Evolutionary conservation across 2,797 vertebrate species (phyloP).

Genomic region (Morelia viridis): DNA sequence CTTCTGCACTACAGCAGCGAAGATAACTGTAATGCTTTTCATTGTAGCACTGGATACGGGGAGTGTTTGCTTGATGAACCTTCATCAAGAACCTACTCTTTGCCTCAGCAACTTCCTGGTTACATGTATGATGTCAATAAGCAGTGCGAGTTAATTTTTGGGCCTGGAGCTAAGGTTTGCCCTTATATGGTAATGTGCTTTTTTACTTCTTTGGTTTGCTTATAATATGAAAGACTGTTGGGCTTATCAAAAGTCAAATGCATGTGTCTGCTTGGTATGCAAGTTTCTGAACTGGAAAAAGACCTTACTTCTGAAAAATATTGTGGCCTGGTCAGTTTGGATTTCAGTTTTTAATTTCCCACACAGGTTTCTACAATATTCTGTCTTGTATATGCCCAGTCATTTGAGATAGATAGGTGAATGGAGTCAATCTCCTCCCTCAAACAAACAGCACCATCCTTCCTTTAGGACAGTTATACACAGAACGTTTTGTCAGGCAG

Average conservation of each 20-base stretch:
- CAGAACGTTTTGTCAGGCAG: neutral
- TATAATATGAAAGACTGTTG: neutral
- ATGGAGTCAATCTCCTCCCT: neutral
- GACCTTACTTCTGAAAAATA: neutral
- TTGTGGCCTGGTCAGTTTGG: neutral
- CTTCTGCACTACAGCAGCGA: neutral
- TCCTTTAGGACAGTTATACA: neutral
- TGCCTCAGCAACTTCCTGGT: slow-evolving; percentile 92
- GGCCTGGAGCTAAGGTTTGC: slow-evolving; percentile 95
- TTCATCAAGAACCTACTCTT: slow-evolving; percentile 85
- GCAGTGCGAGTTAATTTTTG: slow-evolving; percentile 99
- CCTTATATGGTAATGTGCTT: slow-evolving; percentile 94
- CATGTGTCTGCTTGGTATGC: neutral
- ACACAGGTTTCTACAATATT: neutral
- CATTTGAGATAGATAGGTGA: neutral
- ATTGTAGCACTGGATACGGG: slow-evolving; percentile 94
- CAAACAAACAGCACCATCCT: neutral
- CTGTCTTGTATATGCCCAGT: neutral
- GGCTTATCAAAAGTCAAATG: neutral
- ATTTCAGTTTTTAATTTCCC: neutral
- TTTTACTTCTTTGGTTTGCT: slow-evolving; percentile 25
- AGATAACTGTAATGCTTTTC: slow-evolving; percentile 65
- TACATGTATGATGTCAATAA: slow-evolving; percentile 95
- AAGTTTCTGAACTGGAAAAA: neutral
- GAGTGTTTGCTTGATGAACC: slow-evolving; percentile 99